Percentiles rank a stretch among this genome's conserved stretches.
These are phyloP conservation scores for Melipona beecheii DNA, from an alignment of 2,888 invertebrate genomes.

Conservation along the genomic window DNA sequence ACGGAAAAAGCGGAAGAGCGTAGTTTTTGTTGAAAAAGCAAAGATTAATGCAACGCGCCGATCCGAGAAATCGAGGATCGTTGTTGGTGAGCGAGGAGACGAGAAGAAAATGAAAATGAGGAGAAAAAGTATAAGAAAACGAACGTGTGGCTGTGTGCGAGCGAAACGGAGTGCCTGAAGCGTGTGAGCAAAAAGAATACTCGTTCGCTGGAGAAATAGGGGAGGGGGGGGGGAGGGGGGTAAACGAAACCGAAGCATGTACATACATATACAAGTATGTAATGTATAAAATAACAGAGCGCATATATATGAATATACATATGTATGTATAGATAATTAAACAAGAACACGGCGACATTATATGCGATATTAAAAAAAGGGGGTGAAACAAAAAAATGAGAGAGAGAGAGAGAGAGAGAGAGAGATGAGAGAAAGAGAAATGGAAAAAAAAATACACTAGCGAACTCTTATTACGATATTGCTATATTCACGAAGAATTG, in stretches of 20 bases:
- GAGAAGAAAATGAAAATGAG: slow-evolving; percentile 1
- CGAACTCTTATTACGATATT: slow-evolving; percentile 78
- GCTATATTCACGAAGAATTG: slow-evolving; percentile 85
- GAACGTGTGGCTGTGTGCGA: slow-evolving; percentile 40
- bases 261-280: slow-evolving; percentile 80
- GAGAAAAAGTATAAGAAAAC: neutral
- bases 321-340: slow-evolving; percentile 81
- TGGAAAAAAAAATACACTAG: slow-evolving; percentile 61
- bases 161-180: slow-evolving; percentile 38
- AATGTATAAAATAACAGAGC: slow-evolving; percentile 73
- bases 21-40: neutral
- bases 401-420: neutral
- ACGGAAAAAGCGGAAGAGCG: neutral
- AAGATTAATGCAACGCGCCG: slow-evolving; percentile 50
- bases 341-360: slow-evolving; percentile 74
- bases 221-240: neutral
- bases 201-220: slow-evolving; percentile 12
- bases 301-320: slow-evolving; percentile 79
- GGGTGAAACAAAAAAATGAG: slow-evolving; percentile 47
- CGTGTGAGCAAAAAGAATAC: slow-evolving; percentile 34
- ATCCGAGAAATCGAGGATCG: slow-evolving; percentile 28
- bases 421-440: neutral
- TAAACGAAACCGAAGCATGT: slow-evolving; percentile 65
- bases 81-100: slow-evolving; percentile 6
- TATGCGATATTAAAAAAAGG: slow-evolving; percentile 66